Evolutionary conservation across 2,113 vertebrate genomes (phyloP), one percentile per base, ranked within the genome.

Genomic region (Podocnemis expansa): DNA sequence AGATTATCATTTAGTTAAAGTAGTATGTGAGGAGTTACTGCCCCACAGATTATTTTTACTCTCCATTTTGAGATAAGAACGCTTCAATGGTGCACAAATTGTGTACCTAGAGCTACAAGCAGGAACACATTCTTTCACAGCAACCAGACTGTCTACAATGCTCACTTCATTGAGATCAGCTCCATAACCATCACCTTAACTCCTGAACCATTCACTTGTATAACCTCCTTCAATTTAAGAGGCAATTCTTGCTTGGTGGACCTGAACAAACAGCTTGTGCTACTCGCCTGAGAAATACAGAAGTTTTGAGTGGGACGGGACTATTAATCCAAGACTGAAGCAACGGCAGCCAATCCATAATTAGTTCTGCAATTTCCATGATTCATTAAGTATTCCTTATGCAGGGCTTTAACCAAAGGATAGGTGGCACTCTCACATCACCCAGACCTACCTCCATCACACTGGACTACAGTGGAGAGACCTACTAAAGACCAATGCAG

Each of bases 1-100:
- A 78, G 84, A 94, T 93, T 79, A 82, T 81, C n/a, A 81, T 82
- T 88, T 94, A 91, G 83, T 94, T 96, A 84, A 81, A 86, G 56
- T 90, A 16, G 9, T 95, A 91, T 81, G 29, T 12, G 14, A 25
- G 17, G 43, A 89, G n/a, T 56, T 95, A 56, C 3, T 83, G 34
- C 34, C 84, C 24, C 93, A 91, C 80, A 80, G 82, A 58, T 83
- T 89, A 22, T 8, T 58, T 22, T 56, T 81, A 67, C 55, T 70
- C 38, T 79, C 43, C 10, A 81, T 4, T 93, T 94, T 85, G n/a
- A 95, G 79, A 88, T 60, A 54, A 73, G 34, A 80, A 10, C 41
- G n/a, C 76, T 91, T 90, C 31, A 67, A 5, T 41, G 87, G 27
- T 6, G 90, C 6, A 13, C 9, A 13, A 86, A 8, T 45, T 87